Evolutionary conservation across 2,888 invertebrate species (phyloP).

Genomic region (Pammene aurita): DNA sequence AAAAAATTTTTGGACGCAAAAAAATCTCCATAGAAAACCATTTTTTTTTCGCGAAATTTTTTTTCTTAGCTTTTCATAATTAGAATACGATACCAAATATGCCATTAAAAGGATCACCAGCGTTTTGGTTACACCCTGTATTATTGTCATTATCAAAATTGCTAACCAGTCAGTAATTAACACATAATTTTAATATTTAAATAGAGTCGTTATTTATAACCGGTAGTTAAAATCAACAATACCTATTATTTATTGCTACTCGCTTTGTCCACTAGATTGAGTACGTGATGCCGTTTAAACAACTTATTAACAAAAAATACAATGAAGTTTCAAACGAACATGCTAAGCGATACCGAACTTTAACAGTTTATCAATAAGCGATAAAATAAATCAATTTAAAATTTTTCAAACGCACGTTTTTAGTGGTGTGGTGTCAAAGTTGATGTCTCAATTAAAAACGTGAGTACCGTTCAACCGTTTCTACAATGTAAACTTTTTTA

Average conservation of each 20-base stretch:
- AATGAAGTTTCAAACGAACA: slow-evolving; percentile 7
- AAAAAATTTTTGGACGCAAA: too few species aligned
- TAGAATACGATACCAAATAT: too few species aligned
- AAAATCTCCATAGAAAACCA: too few species aligned
- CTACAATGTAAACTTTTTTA: slow-evolving; percentile 3
- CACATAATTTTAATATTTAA: not conserved
- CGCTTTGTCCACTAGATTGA: slow-evolving; percentile 34
- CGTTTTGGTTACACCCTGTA: too few species aligned
- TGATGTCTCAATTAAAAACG: slow-evolving; percentile 41
- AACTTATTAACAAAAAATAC: slow-evolving; percentile 5
- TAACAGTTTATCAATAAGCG: slow-evolving; percentile 22
- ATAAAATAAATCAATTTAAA: slow-evolving; percentile 2
- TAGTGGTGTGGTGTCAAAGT: slow-evolving; percentile 33
- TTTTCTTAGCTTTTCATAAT: too few species aligned
- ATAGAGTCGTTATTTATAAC: slow-evolving; percentile 20
- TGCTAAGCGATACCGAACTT: slow-evolving; percentile 13
- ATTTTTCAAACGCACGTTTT: slow-evolving; percentile 11
- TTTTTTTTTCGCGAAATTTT: too few species aligned
- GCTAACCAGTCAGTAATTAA: too few species aligned
- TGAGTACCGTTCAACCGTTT: slow-evolving; percentile 8
- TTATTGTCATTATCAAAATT: too few species aligned
- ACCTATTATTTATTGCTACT: slow-evolving; percentile 25
- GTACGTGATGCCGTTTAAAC: slow-evolving; percentile 40
- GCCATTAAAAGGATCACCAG: too few species aligned
- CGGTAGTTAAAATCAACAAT: slow-evolving; percentile 25